phyloP scores from a whole-genome alignment of 2,888 invertebrate genomes.

The Mesochorus sp. region DNA sequence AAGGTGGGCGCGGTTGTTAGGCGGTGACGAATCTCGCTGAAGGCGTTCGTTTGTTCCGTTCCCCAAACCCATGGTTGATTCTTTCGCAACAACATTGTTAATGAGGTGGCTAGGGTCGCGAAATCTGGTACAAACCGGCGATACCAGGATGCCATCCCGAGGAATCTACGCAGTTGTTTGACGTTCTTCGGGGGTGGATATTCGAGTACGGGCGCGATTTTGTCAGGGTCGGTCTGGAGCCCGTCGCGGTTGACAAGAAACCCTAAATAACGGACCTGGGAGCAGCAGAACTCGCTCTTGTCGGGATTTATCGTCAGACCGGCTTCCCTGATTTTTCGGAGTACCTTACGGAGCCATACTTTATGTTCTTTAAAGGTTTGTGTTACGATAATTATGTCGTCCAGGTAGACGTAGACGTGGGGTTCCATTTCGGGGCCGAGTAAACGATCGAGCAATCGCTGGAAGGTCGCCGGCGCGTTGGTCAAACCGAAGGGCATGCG shows the following conservation, averaged over 20 bases:
- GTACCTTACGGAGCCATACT: background rate
- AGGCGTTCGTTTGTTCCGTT: slow-evolving; percentile 27
- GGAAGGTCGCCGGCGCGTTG: slow-evolving; percentile 70
- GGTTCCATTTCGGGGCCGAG: slow-evolving; percentile 59
- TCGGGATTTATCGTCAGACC: too few species aligned
- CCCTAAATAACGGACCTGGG: too few species aligned
- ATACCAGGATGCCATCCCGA: slow-evolving; percentile 24
- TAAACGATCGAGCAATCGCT: slow-evolving; percentile 27
- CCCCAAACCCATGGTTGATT: slow-evolving; percentile 32
- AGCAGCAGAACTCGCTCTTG: too few species aligned
- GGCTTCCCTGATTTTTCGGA: too few species aligned
- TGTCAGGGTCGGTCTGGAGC: too few species aligned
- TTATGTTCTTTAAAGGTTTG: slow-evolving; percentile 62
- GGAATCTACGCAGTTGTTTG: slow-evolving; percentile 3
- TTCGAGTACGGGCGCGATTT: too few species aligned
- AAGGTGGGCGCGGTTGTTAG: too few species aligned
- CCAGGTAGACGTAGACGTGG: slow-evolving; percentile 54
- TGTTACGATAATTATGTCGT: slow-evolving; percentile 61
- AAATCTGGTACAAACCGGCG: slow-evolving; percentile 24
- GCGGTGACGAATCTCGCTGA: slow-evolving; percentile 13
- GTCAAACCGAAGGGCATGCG: slow-evolving; percentile 71
- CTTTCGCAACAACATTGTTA: background rate
- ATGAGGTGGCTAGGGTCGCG: background rate
- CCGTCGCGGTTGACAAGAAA: too few species aligned
- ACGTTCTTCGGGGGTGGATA: too few species aligned